phyloP scores from a whole-genome alignment of 2,113 vertebrate species.

The Sphyrna mokarran region DNA sequence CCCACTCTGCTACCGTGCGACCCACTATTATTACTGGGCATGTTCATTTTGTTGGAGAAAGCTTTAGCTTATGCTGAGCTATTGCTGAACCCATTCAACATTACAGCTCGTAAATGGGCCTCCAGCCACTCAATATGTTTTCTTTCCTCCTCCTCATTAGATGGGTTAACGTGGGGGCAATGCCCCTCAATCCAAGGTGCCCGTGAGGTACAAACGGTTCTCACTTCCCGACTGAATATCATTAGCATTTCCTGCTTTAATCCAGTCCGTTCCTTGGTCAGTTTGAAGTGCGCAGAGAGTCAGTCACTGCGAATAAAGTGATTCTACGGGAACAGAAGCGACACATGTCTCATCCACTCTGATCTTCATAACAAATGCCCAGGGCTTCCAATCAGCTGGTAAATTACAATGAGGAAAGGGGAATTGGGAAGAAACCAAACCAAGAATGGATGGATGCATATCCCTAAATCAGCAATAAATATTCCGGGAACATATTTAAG shows the following conservation, averaged over 20 bases:
- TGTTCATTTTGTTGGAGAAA: neutral
- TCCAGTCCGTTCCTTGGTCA: neutral
- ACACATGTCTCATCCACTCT: neutral
- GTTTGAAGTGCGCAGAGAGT: neutral
- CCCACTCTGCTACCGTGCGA: no score
- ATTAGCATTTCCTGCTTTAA: neutral
- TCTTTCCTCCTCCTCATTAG: no score
- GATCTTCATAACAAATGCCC: neutral
- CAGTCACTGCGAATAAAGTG: neutral
- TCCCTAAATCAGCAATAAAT: neutral
- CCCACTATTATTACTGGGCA: neutral
- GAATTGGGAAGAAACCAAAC: neutral
- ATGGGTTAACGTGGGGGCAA: neutral
- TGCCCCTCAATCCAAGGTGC: neutral
- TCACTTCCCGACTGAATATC: neutral
- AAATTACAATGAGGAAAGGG: neutral
- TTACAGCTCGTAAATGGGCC: neutral
- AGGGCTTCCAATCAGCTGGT: neutral
- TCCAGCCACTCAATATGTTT: neutral
- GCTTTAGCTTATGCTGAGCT: neutral
- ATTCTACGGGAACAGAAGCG: neutral
- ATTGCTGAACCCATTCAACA: neutral
- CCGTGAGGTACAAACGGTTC: neutral
- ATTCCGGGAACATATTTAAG: constrained; percentile 5
- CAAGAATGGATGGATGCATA: neutral